Evolutionary conservation across 2,797 vertebrate genomes (phyloP).

Genomic region (Hypotaenidia okinawae): DNA sequence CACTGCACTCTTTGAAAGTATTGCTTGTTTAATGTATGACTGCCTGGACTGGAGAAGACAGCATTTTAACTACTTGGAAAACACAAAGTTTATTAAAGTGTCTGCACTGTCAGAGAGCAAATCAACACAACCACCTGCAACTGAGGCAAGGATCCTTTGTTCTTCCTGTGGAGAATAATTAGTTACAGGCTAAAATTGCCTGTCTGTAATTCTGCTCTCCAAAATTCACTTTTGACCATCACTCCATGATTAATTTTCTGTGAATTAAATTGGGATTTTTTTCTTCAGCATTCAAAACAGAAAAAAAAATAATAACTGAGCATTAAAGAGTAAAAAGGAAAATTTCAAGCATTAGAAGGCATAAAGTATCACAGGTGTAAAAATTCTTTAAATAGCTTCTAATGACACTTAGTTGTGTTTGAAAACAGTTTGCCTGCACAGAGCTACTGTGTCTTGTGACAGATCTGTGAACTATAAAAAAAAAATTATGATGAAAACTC

Average conservation of each 20-base stretch:
- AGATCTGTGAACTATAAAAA: background rate
- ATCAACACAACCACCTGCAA: background rate
- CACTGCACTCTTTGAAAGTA: conserved; percentile 82
- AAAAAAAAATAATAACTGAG: background rate
- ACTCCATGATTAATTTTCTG: background rate
- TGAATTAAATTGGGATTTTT: background rate
- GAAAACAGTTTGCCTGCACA: background rate
- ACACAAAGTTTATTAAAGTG: conserved; percentile 78
- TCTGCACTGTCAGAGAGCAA: conserved; percentile 65
- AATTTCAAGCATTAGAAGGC: background rate
- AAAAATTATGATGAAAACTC: background rate
- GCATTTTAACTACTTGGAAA: conserved; percentile 85
- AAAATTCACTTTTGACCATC: background rate
- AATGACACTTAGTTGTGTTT: background rate
- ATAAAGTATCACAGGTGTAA: background rate
- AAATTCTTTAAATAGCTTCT: background rate
- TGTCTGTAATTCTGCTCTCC: background rate
- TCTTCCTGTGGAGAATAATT: background rate
- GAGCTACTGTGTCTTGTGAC: background rate
- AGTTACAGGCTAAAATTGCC: background rate
- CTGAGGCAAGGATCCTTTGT: conserved; percentile 64
- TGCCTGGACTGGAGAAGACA: conserved; percentile 88
- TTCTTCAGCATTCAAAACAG: background rate
- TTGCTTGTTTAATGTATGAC: conserved; percentile 90
- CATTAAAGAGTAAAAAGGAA: background rate